A percentile compares a stretch with the other conserved stretches of the same genome.
Evolutionary conservation across 2,113 vertebrate species (phyloP).

Genomic region (Syrmaticus mikado): DNA sequence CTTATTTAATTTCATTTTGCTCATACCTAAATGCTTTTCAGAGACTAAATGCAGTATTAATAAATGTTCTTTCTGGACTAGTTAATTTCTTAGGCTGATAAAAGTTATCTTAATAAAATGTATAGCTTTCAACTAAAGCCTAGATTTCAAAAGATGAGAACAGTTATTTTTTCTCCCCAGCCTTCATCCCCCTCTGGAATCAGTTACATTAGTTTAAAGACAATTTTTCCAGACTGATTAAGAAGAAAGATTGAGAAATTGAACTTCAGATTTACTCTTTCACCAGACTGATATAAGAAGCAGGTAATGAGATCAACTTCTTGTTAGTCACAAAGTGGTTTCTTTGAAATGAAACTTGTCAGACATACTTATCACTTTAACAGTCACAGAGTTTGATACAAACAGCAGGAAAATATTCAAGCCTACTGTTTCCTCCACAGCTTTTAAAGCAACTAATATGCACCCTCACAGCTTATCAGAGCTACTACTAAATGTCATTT

Average conservation of each 20-base stretch:
- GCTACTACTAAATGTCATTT: not conserved
- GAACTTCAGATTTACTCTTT: constrained; percentile 61
- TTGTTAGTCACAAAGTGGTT: constrained; percentile 55
- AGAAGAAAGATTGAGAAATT: constrained; percentile 67
- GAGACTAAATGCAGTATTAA: constrained; percentile 44
- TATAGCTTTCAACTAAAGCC: not conserved
- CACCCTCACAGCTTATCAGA: not conserved
- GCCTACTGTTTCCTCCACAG: not conserved
- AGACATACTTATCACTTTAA: constrained; percentile 50
- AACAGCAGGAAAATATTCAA: not conserved
- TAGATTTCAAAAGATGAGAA: constrained; percentile 42
- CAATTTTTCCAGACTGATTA: constrained; percentile 54
- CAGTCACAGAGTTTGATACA: constrained; percentile 27
- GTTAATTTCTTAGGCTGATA: constrained; percentile 52
- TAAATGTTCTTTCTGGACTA: constrained; percentile 52
- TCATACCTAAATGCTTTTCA: constrained; percentile 36
- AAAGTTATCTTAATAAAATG: constrained; percentile 52
- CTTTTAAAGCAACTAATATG: not conserved
- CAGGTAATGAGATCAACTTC: constrained; percentile 59
- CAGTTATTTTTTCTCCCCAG: not conserved
- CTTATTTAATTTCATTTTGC: constrained; percentile 48
- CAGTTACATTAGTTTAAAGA: constrained; percentile 41
- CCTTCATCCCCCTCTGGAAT: not conserved
- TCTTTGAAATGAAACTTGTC: constrained; percentile 61
- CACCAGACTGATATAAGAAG: constrained; percentile 19